Evolutionary conservation across 1,140 invertebrate species (phyloP).

Genomic region (Musca vetustissima): DNA sequence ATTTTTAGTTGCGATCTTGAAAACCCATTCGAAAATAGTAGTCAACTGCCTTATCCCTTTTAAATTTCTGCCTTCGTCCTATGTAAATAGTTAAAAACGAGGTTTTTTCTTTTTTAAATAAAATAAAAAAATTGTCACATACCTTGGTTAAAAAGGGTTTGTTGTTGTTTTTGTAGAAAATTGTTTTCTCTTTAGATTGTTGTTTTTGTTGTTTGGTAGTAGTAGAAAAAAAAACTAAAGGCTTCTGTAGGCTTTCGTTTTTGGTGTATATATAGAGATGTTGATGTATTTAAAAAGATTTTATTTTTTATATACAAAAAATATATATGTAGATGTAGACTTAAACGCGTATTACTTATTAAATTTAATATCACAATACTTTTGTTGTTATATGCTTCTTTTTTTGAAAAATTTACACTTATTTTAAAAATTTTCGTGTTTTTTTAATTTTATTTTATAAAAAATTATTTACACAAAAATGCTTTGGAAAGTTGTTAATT

Average conservation of each 20-base stretch:
- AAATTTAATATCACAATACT: not conserved
- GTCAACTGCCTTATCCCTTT: too few species aligned
- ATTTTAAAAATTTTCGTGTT: too few species aligned
- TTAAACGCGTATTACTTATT: conserved; percentile 12
- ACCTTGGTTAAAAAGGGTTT: conserved; percentile 13
- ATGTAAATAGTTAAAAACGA: too few species aligned
- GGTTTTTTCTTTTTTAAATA: too few species aligned
- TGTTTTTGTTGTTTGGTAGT: conserved; percentile 6
- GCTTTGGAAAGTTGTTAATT: not conserved
- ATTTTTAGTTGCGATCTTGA: too few species aligned
- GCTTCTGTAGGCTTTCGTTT: not conserved
- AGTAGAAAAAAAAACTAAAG: conserved; percentile 16
- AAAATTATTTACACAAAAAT: not conserved
- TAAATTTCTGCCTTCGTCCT: too few species aligned
- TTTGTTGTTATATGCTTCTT: too few species aligned
- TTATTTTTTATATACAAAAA: too few species aligned
- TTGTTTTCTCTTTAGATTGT: not conserved
- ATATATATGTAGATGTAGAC: not conserved
- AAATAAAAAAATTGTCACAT: not conserved
- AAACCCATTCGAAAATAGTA: too few species aligned
- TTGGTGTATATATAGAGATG: too few species aligned
- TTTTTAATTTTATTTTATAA: not conserved
- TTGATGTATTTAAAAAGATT: too few species aligned
- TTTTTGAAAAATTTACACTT: too few species aligned
- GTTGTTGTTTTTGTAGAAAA: not conserved